Evolutionary conservation across 2,797 vertebrate species (phyloP), one percentile per base, ranked within the genome.

Genomic region (Staurois parvus): DNA sequence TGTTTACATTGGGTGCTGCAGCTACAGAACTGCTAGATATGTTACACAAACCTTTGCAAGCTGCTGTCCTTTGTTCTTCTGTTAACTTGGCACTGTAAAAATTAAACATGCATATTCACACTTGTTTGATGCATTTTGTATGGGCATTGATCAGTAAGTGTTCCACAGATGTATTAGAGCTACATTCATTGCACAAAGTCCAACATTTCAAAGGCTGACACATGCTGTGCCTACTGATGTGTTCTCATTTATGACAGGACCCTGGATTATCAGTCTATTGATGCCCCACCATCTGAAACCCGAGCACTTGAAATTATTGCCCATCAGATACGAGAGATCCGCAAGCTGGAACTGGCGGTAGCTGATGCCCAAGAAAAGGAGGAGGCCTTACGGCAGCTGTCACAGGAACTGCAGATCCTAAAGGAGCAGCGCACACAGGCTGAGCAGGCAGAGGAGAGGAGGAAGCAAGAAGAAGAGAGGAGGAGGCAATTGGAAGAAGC

Each of bases 251-350:
- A 3, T 1, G 11, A 12, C 52, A 88, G 88, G 79, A 70, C 74
- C 26, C 79, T 82, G 64, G 85, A 87, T 8, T 74, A 69, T 34
- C 69, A 59, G 4, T 56, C 40, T 3, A 40, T 32, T 17, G 64
- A 79, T 10, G 66, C 34, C 24, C 42, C 64, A 24, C 78, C 72
- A 1, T 2, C 70, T 1, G 85, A 83, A 62, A 83, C 80, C 6
- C 81, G 40, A 21, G 85, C 85, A 64, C 87, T 91, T 0, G 90
- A 92, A 84, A 84, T 93, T 70, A 92, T 94, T 66, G 90, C 90
- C 21, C 81, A 89, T 79, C 93, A 94, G 81, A 88, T 92, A 40
- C 88, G 87, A 11, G 91, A 94, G 81, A 87, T 93, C 74, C 89
- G 89, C 45, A 83, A 74, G 21, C 84, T 92, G 0, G 92, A 92